Evolutionary conservation across 2,888 invertebrate genomes (phyloP).

Genomic region (Tholera decimalis): DNA sequence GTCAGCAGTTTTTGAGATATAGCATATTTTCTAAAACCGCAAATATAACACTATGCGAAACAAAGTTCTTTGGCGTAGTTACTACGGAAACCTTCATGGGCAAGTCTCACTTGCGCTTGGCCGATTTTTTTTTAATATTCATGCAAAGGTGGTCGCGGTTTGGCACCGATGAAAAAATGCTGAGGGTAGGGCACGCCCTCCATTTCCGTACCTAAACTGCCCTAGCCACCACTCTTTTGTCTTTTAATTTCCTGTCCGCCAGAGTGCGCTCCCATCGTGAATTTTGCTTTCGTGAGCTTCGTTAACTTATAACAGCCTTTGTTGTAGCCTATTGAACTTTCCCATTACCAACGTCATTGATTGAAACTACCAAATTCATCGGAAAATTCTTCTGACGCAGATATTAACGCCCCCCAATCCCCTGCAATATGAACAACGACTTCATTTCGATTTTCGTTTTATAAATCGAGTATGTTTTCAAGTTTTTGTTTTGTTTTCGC

Average conservation of each 20-base stretch:
- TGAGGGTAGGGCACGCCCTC: slow-evolving; percentile 81
- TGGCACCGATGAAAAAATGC: slow-evolving; percentile 78
- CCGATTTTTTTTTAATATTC: slow-evolving; percentile 75
- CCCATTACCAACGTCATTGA: slow-evolving; percentile 88
- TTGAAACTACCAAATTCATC: slow-evolving; percentile 88
- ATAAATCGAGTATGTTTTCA: slow-evolving; percentile 81
- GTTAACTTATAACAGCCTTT: slow-evolving; percentile 90
- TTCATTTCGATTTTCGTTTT: slow-evolving; percentile 80
- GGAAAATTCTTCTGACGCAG: slow-evolving; percentile 82
- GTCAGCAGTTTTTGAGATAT: too few species aligned
- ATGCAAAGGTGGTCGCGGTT: slow-evolving; percentile 76
- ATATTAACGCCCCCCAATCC: slow-evolving; percentile 73
- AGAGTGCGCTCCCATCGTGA: slow-evolving; percentile 86
- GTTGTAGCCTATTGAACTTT: slow-evolving; percentile 90
- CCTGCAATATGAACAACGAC: slow-evolving; percentile 77
- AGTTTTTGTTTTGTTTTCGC: slow-evolving; percentile 78
- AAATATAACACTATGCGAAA: too few species aligned
- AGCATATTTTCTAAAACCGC: too few species aligned
- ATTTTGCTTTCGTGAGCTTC: slow-evolving; percentile 89
- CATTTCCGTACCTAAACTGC: slow-evolving; percentile 88
- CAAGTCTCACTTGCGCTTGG: too few species aligned
- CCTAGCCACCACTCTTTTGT: slow-evolving; percentile 89
- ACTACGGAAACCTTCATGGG: too few species aligned
- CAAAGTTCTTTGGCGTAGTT: too few species aligned
- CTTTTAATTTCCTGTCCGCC: slow-evolving; percentile 90